These are phyloP conservation scores for Oscheius sp. DNA, from an alignment of 2,888 invertebrate species.

Conservation along the genomic window DNA sequence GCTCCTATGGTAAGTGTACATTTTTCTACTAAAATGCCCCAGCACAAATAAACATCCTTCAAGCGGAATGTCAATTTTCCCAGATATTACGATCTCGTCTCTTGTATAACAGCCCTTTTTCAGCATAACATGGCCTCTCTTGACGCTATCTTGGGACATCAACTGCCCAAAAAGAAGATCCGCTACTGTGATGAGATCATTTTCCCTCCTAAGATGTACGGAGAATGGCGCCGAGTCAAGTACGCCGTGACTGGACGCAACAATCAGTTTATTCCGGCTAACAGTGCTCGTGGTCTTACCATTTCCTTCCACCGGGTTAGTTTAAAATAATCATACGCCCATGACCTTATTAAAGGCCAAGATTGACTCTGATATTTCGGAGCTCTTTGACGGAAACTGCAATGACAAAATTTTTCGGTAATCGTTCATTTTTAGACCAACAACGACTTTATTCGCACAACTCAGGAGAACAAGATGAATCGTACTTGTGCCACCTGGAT, in stretches of 20 bases:
- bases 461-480: background rate
- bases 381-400: too few species aligned
- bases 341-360: too few species aligned
- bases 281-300: background rate
- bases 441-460: constrained; percentile 20
- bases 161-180: background rate
- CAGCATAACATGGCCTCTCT: background rate
- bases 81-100: too few species aligned
- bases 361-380: too few species aligned
- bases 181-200: background rate
- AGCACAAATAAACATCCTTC: too few species aligned
- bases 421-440: constrained; percentile 1
- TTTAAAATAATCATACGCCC: background rate
- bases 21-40: too few species aligned
- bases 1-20: background rate
- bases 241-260: constrained; percentile 5
- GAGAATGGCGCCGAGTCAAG: constrained; percentile 14
- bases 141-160: background rate
- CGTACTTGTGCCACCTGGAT: constrained; percentile 12
- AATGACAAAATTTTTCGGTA: background rate
- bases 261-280: constrained; percentile 1
- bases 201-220: constrained; percentile 15
- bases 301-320: constrained; percentile 15
- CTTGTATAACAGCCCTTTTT: background rate
- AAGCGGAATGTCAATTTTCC: too few species aligned